Evolutionary conservation across 2,888 invertebrate genomes (phyloP), one percentile per base, ranked within the genome.

Genomic region (Drosophila neutralis): DNA sequence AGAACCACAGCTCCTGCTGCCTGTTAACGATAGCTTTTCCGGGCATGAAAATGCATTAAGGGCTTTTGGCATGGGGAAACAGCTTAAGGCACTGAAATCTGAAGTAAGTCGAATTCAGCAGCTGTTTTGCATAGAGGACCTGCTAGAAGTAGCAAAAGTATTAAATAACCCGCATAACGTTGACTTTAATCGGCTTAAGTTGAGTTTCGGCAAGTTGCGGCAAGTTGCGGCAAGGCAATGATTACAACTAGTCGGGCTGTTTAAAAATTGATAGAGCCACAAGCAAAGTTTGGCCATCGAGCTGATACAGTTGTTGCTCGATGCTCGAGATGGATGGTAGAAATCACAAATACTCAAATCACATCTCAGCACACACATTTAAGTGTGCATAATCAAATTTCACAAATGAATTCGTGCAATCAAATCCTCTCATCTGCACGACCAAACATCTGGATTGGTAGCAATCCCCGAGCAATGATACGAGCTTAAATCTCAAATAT

Each of bases 331-430:
- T 21, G 21, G 21, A 21, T 2, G 33, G 29, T 33, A 24, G 13
- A 56, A 56, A 45, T 51, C 49, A n/a, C 66, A 56, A 66, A 64
- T 40, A 62, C 36, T 40, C 38, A 57, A 31, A 49, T 35, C 31
- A 65, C 24, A 48, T 48, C n/a, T 29, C 35, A 21, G 61, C 64
- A 74, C 33, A 64, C 58, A 71, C 60, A 67, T 51, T 70, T 53
- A 71, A 77, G 65, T 75, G 65, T 75, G 73, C 76, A 82, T 80
- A 80, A 78, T 75, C 82, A 78, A 78, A 82, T 82, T 79, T 82
- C 67, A 72, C 82, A 82, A 78, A 60, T 79, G 76, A 76, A 82
- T 80, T 79, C 76, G 63, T 73, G 70, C 76, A 66, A 76, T 79
- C 71, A 76, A 83, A 79, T 81, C 76, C 69, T 64, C 51, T 76